Percentiles rank a stretch among this genome's conserved stretches.
Evolutionary conservation across 2,797 vertebrate genomes (phyloP).

Genomic region (Chelon labrosus): DNA sequence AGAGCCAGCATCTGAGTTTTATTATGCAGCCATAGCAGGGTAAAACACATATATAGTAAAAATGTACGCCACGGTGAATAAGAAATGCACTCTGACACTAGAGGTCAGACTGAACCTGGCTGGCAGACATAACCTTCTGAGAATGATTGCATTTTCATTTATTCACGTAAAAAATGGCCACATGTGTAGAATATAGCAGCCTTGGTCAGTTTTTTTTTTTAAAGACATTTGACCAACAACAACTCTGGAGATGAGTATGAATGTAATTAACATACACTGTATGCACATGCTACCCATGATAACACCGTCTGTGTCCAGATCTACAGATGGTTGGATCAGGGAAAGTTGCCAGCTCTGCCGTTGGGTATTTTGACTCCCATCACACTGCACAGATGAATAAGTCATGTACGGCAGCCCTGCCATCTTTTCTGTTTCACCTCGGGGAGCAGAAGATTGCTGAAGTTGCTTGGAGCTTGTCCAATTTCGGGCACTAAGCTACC

Average conservation of each 20-base stretch:
- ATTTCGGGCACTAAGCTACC: constrained; percentile 43
- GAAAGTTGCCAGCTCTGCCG: constrained; percentile 58
- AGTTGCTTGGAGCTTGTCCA: constrained; percentile 69
- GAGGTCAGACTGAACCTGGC: neutral
- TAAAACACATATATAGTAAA: constrained; percentile 5
- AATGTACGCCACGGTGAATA: constrained; percentile 1
- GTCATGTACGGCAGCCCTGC: constrained; percentile 55
- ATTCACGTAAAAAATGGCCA: constrained; percentile 9
- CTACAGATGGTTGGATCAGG: constrained; percentile 66
- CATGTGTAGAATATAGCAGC: neutral
- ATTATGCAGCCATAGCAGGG: constrained; percentile 12
- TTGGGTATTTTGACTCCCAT: constrained; percentile 63
- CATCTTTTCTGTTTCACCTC: constrained; percentile 57
- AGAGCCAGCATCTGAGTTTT: constrained; percentile 35
- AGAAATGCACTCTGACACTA: constrained; percentile 3
- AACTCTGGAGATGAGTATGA: constrained; percentile 2
- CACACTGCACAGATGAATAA: constrained; percentile 69
- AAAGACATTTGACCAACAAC: neutral
- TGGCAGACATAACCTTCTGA: neutral
- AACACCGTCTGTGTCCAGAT: constrained; percentile 43
- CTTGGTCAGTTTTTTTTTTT: neutral
- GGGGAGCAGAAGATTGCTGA: constrained; percentile 61
- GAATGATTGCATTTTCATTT: constrained; percentile 15
- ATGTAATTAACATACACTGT: constrained; percentile 10
- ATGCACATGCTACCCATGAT: constrained; percentile 11